Percentiles rank a stretch among this genome's conserved stretches.
Evolutionary conservation across 2,113 vertebrate genomes (phyloP).

Genomic region (Sceloporus tristichus): DNA sequence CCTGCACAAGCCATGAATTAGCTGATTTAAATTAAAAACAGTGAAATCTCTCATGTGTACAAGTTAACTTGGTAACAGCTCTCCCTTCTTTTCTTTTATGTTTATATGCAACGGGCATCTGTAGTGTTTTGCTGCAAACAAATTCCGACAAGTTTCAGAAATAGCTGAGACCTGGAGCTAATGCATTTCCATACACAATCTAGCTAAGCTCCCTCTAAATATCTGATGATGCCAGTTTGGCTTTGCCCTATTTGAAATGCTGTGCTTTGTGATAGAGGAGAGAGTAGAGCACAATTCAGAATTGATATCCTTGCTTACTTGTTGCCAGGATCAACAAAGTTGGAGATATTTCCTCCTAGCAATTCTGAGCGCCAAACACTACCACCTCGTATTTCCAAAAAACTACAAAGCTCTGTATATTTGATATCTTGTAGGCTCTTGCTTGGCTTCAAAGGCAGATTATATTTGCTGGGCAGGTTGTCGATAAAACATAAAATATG

Average conservation of each 20-base stretch:
- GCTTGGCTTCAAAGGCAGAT: slow-evolving; percentile 56
- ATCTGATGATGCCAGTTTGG: slow-evolving; percentile 20
- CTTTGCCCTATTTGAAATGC: background rate
- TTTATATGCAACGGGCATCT: slow-evolving; percentile 9
- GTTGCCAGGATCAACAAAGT: slow-evolving; percentile 36
- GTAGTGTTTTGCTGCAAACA: accelerated
- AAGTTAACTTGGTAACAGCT: background rate
- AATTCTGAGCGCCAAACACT: slow-evolving; percentile 38
- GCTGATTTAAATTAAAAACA: background rate
- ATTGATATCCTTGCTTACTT: slow-evolving; percentile 37
- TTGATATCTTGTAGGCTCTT: slow-evolving; percentile 44
- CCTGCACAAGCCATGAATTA: background rate
- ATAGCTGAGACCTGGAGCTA: background rate
- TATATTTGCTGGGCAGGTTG: slow-evolving; percentile 46
- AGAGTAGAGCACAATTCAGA: slow-evolving; percentile 12
- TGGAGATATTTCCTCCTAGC: slow-evolving; percentile 48
- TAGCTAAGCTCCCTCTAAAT: background rate
- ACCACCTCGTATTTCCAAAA: slow-evolving; percentile 43
- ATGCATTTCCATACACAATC: background rate
- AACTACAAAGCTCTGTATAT: slow-evolving; percentile 39
- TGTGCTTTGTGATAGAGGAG: background rate
- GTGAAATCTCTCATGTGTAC: accelerated
- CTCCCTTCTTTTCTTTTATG: background rate
- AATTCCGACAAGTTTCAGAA: accelerated
- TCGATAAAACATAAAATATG: slow-evolving; percentile 42